Conservation (phyloP, 2,888 invertebrate genomes). For the Cactoblastis cactorum region DNA sequence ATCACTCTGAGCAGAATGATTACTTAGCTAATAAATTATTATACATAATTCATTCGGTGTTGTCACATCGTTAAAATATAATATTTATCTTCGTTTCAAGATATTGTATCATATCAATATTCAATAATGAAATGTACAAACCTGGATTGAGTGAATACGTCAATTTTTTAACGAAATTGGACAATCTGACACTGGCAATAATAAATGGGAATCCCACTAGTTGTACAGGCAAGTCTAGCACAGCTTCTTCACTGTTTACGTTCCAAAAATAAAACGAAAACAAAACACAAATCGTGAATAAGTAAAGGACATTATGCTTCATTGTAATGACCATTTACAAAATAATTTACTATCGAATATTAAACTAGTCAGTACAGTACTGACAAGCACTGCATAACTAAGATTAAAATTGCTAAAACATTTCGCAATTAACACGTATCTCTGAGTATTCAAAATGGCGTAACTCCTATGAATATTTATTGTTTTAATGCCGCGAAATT, state of each 20-base stretch:
- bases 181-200: constrained; percentile 86
- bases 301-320: constrained; percentile 18
- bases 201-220: constrained; percentile 91
- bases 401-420: constrained; percentile 11
- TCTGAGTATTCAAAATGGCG: constrained; percentile 6
- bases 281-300: constrained; percentile 21
- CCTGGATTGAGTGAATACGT: constrained; percentile 89
- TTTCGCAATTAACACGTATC: constrained; percentile 12
- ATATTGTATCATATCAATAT: too few species aligned
- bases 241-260: constrained; percentile 58
- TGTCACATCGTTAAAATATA: too few species aligned
- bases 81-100: too few species aligned
- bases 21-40: too few species aligned
- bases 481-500: constrained; percentile 9
- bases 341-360: constrained; percentile 6
- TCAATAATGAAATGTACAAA: too few species aligned
- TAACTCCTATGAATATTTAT: constrained; percentile 21
- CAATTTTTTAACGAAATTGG: constrained; percentile 90
- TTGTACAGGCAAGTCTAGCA: constrained; percentile 90
- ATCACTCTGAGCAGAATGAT: too few species aligned
- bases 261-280: constrained; percentile 23
- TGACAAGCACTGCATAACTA: constrained; percentile 7
- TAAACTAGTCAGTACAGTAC: constrained; percentile 13
- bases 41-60: too few species aligned
- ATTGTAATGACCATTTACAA: constrained; percentile 16